These are phyloP conservation scores for Nebria brevicollis DNA, from an alignment of 2,888 invertebrate genomes.

Conservation along the genomic window DNA sequence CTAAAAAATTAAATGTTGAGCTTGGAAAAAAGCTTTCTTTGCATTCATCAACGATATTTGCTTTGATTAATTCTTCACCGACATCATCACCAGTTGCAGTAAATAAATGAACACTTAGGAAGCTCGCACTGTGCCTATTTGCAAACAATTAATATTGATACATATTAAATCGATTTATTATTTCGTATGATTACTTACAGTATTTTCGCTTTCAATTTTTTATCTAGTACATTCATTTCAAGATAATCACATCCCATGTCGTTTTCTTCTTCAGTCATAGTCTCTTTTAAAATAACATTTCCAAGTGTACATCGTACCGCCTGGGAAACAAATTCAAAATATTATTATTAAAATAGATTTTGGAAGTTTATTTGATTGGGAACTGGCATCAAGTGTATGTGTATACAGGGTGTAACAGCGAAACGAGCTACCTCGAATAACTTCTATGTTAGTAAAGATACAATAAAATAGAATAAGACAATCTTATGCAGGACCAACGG, in stretches of 20 bases:
- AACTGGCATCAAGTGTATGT: too few relatives aligned
- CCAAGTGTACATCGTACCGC: conserved; percentile 23
- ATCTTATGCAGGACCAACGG: too few relatives aligned
- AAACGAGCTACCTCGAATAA: too few relatives aligned
- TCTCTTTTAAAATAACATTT: conserved; percentile 31
- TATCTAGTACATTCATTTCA: conserved; percentile 31
- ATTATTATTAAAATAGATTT: background rate
- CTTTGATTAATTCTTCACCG: conserved; percentile 37
- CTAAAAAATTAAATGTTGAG: background rate
- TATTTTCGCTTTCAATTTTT: conserved; percentile 34
- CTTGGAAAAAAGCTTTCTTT: background rate
- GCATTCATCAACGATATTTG: conserved; percentile 24
- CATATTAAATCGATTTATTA: background rate
- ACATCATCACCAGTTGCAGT: conserved; percentile 31
- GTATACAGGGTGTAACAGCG: too few relatives aligned
- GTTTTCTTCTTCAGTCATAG: conserved; percentile 30
- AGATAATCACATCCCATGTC: conserved; percentile 38
- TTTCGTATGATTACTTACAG: conserved; percentile 25
- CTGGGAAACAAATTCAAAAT: conserved; percentile 10
- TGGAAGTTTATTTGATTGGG: too few relatives aligned
- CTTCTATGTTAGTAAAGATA: too few relatives aligned
- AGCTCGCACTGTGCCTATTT: conserved; percentile 17
- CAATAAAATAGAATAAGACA: too few relatives aligned
- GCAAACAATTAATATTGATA: background rate
- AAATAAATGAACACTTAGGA: conserved; percentile 26